Base-by-base conservation (phyloP, 2,888 invertebrate species). In the Choreutis nemorana region DNA sequence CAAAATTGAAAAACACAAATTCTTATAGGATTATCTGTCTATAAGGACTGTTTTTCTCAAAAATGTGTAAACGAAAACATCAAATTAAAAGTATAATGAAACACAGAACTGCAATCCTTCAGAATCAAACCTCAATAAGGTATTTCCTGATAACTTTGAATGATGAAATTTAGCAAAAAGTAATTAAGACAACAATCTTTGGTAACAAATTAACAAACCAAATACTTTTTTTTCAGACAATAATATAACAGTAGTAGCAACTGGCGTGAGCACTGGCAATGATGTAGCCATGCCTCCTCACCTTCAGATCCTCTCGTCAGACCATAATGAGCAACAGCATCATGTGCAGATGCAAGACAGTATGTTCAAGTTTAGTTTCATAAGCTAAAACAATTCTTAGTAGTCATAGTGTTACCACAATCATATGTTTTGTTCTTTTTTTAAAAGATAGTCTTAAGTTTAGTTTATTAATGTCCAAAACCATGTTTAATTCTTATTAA, bases 171-270 rank as follows among this genome's bases (percentile, higher is more conserved):
- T n/a, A n/a, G n/a, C n/a, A n/a, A n/a, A n/a, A 18, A 5, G 21
- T 28, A 12, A 16, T 15, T 25, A 22, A 7, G 9, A 4, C 6
- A 7, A 23, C 5, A n/a, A 23, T 23, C 9, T 23, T 23, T 23
- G 7, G 8, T n/a, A 23, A 23, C 9, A 9, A 6, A 6, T 18
- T 18, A 18, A 18, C 5, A 18, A 18, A 18, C 5, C 8, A 6
- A 8, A 18, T 5, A 18, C 5, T 6, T 7, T 5, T 23, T 22
- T 50, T 61, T 30, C 61, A 79, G 78, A 80, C 35, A 81, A 62
- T 39, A 75, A 81, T 28, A 83, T 84, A 37, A 77, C 83, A 8
- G 84, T 84, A 14, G 83, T 84, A 12, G 72, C 83, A 1, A 63
- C 77, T 2, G 71, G 75, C 26, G 77, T 78, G 2, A 56, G 55